Percentiles rank a stretch among this genome's conserved stretches.
Evolutionary conservation across 2,113 vertebrate genomes (phyloP).

Genomic region (Saccopteryx bilineata): DNA sequence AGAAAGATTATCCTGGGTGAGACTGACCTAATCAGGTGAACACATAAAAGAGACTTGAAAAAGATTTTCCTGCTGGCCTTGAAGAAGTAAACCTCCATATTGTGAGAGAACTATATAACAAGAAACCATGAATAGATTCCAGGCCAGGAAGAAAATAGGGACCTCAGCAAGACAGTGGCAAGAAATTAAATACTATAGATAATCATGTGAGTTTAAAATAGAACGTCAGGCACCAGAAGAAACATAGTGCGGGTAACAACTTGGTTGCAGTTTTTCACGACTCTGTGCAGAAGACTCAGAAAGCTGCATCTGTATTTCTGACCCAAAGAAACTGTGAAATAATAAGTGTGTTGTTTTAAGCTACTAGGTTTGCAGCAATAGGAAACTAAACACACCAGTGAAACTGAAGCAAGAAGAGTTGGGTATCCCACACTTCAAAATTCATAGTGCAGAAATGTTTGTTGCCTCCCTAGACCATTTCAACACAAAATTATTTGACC

Average conservation of each 20-base stretch:
- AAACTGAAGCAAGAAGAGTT: background rate
- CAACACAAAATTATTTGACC: background rate
- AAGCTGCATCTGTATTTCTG: background rate
- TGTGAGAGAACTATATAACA: background rate
- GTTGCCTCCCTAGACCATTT: background rate
- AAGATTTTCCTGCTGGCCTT: background rate
- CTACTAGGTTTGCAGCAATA: background rate
- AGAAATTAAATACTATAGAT: background rate
- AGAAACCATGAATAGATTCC: background rate
- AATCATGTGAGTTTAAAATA: background rate
- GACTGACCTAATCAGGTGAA: background rate
- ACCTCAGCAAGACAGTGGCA: background rate
- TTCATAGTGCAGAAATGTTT: background rate
- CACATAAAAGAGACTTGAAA: background rate
- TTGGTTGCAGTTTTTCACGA: background rate
- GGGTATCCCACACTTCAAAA: background rate
- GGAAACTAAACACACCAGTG: background rate
- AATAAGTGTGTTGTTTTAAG: background rate
- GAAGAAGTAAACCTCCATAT: background rate
- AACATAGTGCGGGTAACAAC: background rate
- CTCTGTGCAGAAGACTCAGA: background rate
- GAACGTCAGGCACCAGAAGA: background rate
- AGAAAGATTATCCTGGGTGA: background rate
- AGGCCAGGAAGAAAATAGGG: background rate
- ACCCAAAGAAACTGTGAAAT: background rate